A percentile compares a stretch with the other conserved stretches of the same genome.
These are phyloP conservation scores for Ranitomeya imitator DNA, from an alignment of 2,113 vertebrate genomes.

Conservation along the genomic window DNA sequence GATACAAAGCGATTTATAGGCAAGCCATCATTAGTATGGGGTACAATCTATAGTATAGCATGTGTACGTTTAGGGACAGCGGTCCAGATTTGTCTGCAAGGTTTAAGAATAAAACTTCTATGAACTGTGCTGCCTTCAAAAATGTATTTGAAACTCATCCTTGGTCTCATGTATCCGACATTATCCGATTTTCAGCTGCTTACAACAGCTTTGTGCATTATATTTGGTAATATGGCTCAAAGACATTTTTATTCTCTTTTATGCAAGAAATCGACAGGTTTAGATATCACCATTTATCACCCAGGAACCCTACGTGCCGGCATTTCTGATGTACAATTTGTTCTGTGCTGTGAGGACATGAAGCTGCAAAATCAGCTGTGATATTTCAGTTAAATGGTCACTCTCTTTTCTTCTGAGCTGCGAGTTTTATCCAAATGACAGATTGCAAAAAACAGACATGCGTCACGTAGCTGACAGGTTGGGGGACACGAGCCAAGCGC, in stretches of 20 bases:
- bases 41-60: neutral
- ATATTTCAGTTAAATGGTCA: neutral
- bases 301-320: neutral
- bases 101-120: no score
- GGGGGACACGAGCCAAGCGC: neutral
- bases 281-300: neutral
- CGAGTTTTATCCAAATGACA: conserved; percentile 1
- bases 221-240: neutral
- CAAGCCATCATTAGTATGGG: neutral
- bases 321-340: neutral
- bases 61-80: neutral
- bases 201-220: no score
- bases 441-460: conserved; percentile 20
- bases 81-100: no score
- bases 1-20: neutral
- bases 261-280: neutral
- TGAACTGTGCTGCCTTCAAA: no score
- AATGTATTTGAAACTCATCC: no score
- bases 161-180: no score
- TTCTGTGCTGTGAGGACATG: neutral
- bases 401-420: neutral
- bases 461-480: conserved; percentile 7
- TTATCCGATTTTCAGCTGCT: no score
- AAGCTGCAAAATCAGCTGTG: neutral
- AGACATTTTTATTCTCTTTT: neutral